Base-by-base conservation (phyloP, 2,797 vertebrate genomes). In the Remorina albescens region DNA sequence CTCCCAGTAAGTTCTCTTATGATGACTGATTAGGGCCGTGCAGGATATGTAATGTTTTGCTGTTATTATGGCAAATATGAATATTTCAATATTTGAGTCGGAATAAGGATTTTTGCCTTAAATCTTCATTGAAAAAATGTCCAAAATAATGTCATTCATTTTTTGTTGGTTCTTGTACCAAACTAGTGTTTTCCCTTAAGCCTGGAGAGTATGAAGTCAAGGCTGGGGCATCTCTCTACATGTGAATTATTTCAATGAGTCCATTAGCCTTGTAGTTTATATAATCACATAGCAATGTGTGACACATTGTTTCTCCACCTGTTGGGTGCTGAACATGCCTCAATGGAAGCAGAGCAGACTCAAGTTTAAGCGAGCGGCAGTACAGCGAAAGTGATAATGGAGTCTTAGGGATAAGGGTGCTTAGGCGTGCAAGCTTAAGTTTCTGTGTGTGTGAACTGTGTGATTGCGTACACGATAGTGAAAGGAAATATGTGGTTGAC, bases 401-500 rank as follows among this genome's bases (percentile, higher is more conserved):
- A 51, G 57, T 41, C 34, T 56, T 21, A 65, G 44, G 60, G 57
- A 41, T 61, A 53, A 67, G 71, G 70, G 64, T 58, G 62, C 19
- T 37, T 53, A 50, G 18, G 32, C 36, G 37, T 81, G 80, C 39
- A 25, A 81, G 59, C 62, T 74, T 49, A 41, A 57, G 60, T 71
- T 67, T 71, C 64, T 66, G 53, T 71, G 25, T 67, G 56, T 75
- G 67, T 64, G 50, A 66, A 63, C 23, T 71, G 41, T 11, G 25
- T 55, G 75, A 55, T 59, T 49, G 19, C 63, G 55, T 61, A 25
- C 59, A 69, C 25, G 21, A 71, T 41, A 71, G 71, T 19, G 59
- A 67, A 80, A 84, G 61, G 64, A 83, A 80, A 83, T 78, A 58
- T 56, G 75, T 65, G 76, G 21, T 46, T 51, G 70, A 72, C 73